These are phyloP conservation scores for Bovichtus diacanthus DNA, from an alignment of 2,797 vertebrate species.

Conservation along the genomic window DNA sequence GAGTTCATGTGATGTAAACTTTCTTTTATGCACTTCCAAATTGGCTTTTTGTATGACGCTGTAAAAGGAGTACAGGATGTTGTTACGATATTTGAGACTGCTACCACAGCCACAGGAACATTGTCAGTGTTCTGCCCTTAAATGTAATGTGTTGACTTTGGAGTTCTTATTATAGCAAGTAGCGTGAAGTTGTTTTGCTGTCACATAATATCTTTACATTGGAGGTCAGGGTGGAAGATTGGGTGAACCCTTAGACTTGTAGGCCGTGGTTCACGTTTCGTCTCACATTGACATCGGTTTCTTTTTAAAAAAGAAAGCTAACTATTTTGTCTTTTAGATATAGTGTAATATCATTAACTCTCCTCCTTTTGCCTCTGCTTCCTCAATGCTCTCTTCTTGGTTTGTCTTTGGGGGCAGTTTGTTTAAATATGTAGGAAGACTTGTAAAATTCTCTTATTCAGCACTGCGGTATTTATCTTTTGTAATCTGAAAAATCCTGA, in stretches of 20 bases:
- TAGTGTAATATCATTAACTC: background rate
- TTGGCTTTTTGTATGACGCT: conserved; percentile 31
- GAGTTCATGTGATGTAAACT: conserved; percentile 64
- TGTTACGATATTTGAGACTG: conserved; percentile 38
- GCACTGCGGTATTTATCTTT: background rate
- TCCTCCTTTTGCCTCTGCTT: background rate
- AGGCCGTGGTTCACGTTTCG: background rate
- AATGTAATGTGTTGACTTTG: conserved; percentile 17
- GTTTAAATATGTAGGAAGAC: background rate
- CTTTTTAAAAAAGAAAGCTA: background rate
- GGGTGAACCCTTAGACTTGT: background rate
- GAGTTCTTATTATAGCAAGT: background rate
- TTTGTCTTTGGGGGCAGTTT: background rate
- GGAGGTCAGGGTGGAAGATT: background rate
- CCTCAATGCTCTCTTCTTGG: background rate
- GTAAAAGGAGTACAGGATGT: conserved; percentile 37
- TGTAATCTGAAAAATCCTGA: conserved; percentile 28
- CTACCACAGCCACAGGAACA: conserved; percentile 46
- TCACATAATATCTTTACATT: background rate
- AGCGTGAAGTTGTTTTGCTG: background rate
- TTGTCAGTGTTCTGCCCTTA: conserved; percentile 8
- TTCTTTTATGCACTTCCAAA: conserved; percentile 59
- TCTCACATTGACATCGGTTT: background rate
- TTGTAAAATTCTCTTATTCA: background rate
- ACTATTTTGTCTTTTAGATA: background rate